A percentile compares a stretch with the other conserved stretches of the same genome.
Evolutionary conservation across 1,140 invertebrate genomes (phyloP).

Genomic region (Fopius arisanus): DNA sequence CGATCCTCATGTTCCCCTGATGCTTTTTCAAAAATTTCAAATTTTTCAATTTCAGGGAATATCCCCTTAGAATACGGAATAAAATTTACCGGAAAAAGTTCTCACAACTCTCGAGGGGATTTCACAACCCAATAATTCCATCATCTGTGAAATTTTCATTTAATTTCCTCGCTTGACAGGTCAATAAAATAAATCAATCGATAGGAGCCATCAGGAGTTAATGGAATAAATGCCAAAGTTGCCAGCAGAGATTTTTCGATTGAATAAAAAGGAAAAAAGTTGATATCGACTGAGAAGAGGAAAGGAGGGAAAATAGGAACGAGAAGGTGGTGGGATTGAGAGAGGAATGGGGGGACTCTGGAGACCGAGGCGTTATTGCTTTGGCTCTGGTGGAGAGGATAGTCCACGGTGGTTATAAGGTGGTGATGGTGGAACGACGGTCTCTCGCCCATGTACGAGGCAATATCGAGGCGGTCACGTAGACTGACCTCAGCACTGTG

Average conservation of each 20-base stretch:
- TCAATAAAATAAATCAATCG: not conserved
- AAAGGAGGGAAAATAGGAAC: constrained; percentile 17
- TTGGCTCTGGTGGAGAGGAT: constrained; percentile 38
- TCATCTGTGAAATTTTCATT: not conserved
- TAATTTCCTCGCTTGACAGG: not conserved
- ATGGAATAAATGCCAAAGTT: constrained; percentile 4
- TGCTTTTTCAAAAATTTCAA: no score
- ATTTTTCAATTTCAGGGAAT: no score
- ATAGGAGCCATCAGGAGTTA: not conserved
- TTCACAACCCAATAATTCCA: not conserved
- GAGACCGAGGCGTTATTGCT: constrained; percentile 50
- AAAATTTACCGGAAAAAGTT: not conserved
- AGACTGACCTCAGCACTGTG: constrained; percentile 61
- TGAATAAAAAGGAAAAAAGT: constrained; percentile 23
- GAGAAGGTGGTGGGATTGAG: constrained; percentile 22
- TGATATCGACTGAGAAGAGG: not conserved
- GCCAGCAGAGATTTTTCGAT: not conserved
- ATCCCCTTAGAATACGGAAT: no score
- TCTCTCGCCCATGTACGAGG: constrained; percentile 40
- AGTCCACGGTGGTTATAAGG: constrained; percentile 39
- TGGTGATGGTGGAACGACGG: constrained; percentile 47
- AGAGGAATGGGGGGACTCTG: constrained; percentile 20
- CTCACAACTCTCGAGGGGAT: no score
- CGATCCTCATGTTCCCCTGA: no score
- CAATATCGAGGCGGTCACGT: constrained; percentile 62